Percentiles rank a stretch among this genome's conserved stretches.
These are phyloP conservation scores for Microcaecilia unicolor DNA, from an alignment of 2,797 vertebrate genomes.

Conservation along the genomic window DNA sequence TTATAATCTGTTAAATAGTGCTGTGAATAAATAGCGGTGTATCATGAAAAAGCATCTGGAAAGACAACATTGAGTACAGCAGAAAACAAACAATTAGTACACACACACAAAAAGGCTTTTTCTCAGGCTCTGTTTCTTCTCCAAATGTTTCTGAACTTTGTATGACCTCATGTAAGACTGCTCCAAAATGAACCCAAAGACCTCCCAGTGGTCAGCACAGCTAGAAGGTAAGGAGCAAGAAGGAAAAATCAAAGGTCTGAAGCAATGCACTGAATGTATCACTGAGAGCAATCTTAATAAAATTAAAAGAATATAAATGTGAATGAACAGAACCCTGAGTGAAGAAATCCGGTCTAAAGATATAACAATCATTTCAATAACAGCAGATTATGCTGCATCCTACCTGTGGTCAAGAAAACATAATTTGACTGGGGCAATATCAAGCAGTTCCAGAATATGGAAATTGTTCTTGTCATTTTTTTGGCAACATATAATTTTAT, in stretches of 20 bases:
- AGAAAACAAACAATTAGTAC: slow-evolving; percentile 22
- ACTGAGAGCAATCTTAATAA: slow-evolving; percentile 23
- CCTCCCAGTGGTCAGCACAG: slow-evolving; percentile 26
- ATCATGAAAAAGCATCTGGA: neutral
- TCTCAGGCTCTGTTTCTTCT: slow-evolving; percentile 29
- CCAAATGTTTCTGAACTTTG: slow-evolving; percentile 60
- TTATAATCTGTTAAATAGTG: neutral
- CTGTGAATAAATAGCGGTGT: neutral
- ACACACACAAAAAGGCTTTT: slow-evolving; percentile 15
- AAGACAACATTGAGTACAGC: neutral
- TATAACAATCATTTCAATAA: no score
- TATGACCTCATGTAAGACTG: slow-evolving; percentile 48
- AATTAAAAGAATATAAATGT: no score
- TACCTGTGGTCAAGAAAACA: no score
- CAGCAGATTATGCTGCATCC: no score
- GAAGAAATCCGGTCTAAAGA: no score
- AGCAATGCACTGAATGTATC: slow-evolving; percentile 16
- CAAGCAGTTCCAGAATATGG: no score
- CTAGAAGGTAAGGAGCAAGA: slow-evolving; percentile 19
- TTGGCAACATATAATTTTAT: no score
- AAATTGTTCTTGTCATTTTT: no score
- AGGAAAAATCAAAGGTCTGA: slow-evolving; percentile 18
- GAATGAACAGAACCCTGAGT: no score
- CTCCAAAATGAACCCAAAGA: slow-evolving; percentile 39
- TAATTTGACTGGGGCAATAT: no score